These are phyloP conservation scores for Vombatus ursinus DNA, from an alignment of 2,113 vertebrate species.

Conservation along the genomic window DNA sequence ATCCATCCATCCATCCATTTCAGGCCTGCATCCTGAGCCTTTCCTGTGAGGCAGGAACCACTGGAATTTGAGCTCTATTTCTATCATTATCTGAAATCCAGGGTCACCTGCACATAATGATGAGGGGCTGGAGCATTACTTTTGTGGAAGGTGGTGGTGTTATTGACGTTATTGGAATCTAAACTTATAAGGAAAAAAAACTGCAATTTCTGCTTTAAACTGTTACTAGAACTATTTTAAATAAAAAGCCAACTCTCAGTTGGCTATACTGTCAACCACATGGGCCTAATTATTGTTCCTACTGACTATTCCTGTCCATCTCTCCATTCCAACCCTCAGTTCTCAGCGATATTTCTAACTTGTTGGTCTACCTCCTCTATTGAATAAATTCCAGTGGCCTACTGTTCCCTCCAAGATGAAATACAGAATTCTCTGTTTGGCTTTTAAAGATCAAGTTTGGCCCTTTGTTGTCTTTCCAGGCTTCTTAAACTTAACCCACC, in stretches of 20 bases:
- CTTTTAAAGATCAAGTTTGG: neutral
- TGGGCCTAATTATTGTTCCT: neutral
- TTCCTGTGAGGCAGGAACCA: neutral
- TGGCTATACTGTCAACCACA: neutral
- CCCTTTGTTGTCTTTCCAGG: neutral
- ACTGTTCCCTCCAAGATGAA: neutral
- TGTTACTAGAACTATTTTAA: neutral
- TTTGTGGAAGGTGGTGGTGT: neutral
- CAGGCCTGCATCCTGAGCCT: neutral
- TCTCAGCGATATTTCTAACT: neutral
- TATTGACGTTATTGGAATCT: neutral
- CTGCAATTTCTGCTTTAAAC: neutral
- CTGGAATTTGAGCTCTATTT: neutral
- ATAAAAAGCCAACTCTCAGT: neutral
- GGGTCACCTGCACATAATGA: neutral
- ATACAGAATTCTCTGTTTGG: neutral
- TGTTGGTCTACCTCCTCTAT: neutral
- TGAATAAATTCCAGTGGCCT: neutral
- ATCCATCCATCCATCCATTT: neutral
- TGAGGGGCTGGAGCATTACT: neutral
- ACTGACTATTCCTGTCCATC: neutral
- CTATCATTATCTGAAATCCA: neutral
- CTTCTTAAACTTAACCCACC: neutral
- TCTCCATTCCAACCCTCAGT: neutral
- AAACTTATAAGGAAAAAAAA: neutral